Evolutionary conservation across 2,888 invertebrate genomes (phyloP).

Genomic region (Loripinus fragilis): DNA sequence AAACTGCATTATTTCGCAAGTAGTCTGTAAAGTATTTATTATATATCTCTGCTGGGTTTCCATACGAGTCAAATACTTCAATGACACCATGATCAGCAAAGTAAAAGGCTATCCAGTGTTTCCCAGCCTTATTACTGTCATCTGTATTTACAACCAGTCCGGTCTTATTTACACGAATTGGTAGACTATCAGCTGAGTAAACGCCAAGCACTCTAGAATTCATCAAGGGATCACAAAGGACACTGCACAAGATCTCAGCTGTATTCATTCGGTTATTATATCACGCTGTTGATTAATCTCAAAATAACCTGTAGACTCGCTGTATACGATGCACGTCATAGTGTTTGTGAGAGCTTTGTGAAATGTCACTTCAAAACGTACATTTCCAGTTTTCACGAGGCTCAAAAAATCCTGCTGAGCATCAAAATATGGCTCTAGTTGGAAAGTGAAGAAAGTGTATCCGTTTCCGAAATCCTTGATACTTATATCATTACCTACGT

Average conservation of each 20-base stretch:
- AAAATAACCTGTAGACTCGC: too few relatives aligned
- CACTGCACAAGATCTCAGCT: conserved; percentile 27
- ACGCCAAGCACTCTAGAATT: background rate
- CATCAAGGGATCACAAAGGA: conserved; percentile 10
- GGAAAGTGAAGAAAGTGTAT: conserved; percentile 16
- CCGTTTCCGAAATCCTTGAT: background rate
- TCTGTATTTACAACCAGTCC: conserved; percentile 25
- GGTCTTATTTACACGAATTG: background rate
- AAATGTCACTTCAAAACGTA: conserved; percentile 38
- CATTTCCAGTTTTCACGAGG: conserved; percentile 27
- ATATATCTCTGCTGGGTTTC: background rate
- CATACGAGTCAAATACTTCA: too few relatives aligned
- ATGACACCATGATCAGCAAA: conserved; percentile 14
- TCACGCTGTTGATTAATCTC: too few relatives aligned
- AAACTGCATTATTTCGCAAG: background rate
- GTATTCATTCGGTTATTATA: conserved; percentile 18
- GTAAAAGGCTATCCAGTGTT: conserved; percentile 31
- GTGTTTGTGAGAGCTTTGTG: background rate
- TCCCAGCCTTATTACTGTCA: conserved; percentile 5
- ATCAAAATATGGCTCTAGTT: conserved; percentile 21
- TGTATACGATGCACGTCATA: too few relatives aligned
- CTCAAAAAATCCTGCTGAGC: conserved; percentile 30
- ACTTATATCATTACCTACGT: conserved; percentile 16
- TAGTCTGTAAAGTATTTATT: background rate
- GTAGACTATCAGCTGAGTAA: conserved; percentile 1